Conservation (phyloP, 2,797 vertebrate species). For the Linurgus olivaceus region DNA sequence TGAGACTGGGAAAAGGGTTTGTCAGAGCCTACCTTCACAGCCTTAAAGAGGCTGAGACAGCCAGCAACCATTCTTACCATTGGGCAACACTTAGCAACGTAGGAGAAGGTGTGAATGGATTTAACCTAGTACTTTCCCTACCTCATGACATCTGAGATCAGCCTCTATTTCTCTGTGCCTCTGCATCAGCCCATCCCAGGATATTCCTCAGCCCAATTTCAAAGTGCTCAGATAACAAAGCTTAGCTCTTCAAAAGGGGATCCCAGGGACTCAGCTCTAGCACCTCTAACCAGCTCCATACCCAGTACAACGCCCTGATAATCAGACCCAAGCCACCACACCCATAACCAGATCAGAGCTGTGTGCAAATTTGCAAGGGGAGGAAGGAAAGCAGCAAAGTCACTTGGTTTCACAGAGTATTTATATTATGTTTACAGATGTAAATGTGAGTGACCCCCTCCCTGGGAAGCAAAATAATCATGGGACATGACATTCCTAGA, state of each 20-base stretch:
- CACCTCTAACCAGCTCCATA: background rate
- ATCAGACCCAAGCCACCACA: background rate
- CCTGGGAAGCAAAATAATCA: background rate
- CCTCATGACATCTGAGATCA: background rate
- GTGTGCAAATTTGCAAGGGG: accelerated
- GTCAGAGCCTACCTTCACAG: background rate
- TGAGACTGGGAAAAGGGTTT: background rate
- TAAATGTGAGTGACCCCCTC: background rate
- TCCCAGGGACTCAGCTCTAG: background rate
- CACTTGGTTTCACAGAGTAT: background rate
- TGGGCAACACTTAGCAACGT: background rate
- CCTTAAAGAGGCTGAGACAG: background rate
- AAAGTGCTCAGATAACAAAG: background rate
- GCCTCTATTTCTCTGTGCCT: background rate
- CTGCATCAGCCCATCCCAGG: background rate
- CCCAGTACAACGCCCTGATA: background rate
- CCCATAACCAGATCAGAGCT: background rate
- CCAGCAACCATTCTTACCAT: background rate
- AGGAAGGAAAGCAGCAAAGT: background rate
- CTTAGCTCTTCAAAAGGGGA: background rate
- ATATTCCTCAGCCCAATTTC: background rate
- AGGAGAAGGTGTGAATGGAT: background rate
- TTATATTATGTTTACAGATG: background rate
- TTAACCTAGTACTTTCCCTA: background rate
- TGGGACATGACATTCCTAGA: background rate